Percentiles rank a stretch among this genome's conserved stretches.
Evolutionary conservation across 2,888 invertebrate genomes (phyloP).

Genomic region (Dicyrtomina minuta): DNA sequence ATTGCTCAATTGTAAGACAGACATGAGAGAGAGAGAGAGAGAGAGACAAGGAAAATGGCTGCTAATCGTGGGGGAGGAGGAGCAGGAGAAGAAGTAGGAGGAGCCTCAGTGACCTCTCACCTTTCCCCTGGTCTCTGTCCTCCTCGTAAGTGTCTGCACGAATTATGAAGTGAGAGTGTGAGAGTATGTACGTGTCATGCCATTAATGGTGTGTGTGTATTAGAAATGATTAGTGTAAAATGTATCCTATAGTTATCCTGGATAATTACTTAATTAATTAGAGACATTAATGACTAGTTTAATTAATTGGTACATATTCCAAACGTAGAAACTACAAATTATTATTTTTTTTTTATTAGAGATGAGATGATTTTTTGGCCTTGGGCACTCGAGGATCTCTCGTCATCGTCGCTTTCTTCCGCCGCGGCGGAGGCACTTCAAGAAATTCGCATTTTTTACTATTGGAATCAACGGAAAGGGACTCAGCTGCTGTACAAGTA

Average conservation of each 20-base stretch:
- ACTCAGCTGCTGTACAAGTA: not conserved
- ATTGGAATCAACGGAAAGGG: constrained; percentile 36
- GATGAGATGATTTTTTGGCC: constrained; percentile 36
- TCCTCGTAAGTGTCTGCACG: too few species aligned
- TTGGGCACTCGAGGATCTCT: constrained; percentile 48
- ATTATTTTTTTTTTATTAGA: too few species aligned
- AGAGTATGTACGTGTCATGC: too few species aligned
- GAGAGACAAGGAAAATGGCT: too few species aligned
- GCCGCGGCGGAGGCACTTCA: constrained; percentile 44
- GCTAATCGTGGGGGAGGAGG: too few species aligned
- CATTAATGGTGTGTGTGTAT: constrained; percentile 13
- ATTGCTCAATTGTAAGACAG: too few species aligned
- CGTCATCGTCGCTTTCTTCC: constrained; percentile 42
- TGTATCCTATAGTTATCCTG: not conserved
- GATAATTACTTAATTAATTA: not conserved
- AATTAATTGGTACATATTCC: not conserved
- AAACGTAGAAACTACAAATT: not conserved
- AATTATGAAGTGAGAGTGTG: too few species aligned
- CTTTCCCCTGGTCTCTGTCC: too few species aligned
- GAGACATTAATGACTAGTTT: not conserved
- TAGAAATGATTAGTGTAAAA: constrained; percentile 21
- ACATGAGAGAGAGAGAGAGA: too few species aligned
- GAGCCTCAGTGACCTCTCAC: too few species aligned
- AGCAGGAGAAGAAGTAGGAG: too few species aligned
- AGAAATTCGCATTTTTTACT: constrained; percentile 42